Evolutionary conservation across 35 echinoderm and acorn worm species (phyloP).

Genomic region (Eucidaris tribuloides): DNA sequence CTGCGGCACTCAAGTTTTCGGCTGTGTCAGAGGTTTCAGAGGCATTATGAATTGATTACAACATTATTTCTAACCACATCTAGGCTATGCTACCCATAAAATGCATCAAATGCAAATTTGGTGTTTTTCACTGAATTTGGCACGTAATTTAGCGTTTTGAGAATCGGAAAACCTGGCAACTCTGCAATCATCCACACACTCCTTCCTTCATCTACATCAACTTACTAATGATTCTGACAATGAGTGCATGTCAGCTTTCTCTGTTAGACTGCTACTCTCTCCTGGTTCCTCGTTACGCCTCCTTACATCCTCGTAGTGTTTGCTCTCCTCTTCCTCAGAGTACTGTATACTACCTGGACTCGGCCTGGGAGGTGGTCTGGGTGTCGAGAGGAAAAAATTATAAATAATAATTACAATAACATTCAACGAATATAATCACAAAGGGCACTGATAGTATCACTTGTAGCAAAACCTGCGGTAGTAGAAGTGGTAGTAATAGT

Average conservation of each 20-base stretch:
- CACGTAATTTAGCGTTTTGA: too few relatives aligned
- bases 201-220: background rate
- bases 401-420: background rate
- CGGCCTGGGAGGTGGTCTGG: slow-evolving; percentile 79
- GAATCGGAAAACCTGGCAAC: too few relatives aligned
- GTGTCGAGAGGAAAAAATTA: background rate
- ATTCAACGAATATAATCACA: background rate
- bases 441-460: background rate
- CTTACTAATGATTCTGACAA: slow-evolving; percentile 78
- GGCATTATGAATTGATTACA: too few relatives aligned
- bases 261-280: slow-evolving; percentile 80
- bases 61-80: too few relatives aligned
- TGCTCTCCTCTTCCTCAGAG: slow-evolving; percentile 97
- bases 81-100: too few relatives aligned
- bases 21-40: too few relatives aligned
- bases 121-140: too few relatives aligned
- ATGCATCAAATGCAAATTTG: too few relatives aligned
- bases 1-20: too few relatives aligned
- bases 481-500: background rate
- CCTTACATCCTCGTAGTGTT: slow-evolving; percentile 91
- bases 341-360: slow-evolving; percentile 90
- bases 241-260: slow-evolving; percentile 61
- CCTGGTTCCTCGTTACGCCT: slow-evolving; percentile 42
- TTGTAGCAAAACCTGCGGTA: background rate
- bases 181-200: background rate